Evolutionary conservation across 2,888 invertebrate species (phyloP).

Genomic region (Drosophila helvetica): DNA sequence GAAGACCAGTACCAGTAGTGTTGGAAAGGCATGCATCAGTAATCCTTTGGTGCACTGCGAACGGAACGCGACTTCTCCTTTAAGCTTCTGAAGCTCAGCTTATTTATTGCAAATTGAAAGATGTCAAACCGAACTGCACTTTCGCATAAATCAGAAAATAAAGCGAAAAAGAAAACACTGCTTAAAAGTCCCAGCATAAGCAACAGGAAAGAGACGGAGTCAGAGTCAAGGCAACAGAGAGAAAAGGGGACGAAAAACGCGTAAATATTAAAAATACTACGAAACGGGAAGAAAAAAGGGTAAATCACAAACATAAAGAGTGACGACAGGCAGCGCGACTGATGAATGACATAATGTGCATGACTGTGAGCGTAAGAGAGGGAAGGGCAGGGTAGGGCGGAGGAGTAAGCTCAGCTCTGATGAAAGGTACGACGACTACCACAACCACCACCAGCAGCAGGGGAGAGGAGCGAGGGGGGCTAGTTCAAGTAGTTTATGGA

Average conservation of each 20-base stretch:
- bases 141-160: slow-evolving; percentile 56
- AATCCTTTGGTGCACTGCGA: neutral
- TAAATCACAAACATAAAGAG: slow-evolving; percentile 18
- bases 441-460: neutral
- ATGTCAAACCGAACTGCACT: slow-evolving; percentile 50
- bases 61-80: neutral
- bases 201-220: slow-evolving; percentile 9
- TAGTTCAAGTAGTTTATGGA: slow-evolving; percentile 73
- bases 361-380: slow-evolving; percentile 37
- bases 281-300: slow-evolving; percentile 37
- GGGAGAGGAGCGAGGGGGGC: neutral
- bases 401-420: neutral
- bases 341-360: slow-evolving; percentile 76
- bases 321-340: slow-evolving; percentile 27
- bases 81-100: slow-evolving; percentile 11
- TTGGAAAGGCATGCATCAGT: neutral
- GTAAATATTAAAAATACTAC: slow-evolving; percentile 64
- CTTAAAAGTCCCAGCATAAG: slow-evolving; percentile 42
- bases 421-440: neutral
- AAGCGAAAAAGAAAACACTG: slow-evolving; percentile 28
- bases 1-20: too few species aligned
- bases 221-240: slow-evolving; percentile 16
- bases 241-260: slow-evolving; percentile 64
- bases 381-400: neutral
- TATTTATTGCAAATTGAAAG: slow-evolving; percentile 74